These are phyloP conservation scores for Drosophila vallismaia DNA, from an alignment of 2,888 invertebrate species.

Conservation along the genomic window DNA sequence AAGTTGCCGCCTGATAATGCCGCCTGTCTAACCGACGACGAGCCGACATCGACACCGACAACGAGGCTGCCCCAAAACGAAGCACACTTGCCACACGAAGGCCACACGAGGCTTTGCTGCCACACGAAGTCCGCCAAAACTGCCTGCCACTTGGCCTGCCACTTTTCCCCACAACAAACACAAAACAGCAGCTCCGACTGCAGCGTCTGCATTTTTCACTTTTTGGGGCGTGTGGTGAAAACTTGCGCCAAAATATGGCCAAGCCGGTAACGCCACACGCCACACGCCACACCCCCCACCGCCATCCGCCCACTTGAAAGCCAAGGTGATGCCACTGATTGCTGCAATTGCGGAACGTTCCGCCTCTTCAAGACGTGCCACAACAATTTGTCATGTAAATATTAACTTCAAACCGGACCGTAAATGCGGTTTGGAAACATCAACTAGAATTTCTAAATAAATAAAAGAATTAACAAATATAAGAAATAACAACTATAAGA, in stretches of 20 bases:
- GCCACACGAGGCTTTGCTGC: not conserved
- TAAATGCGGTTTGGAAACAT: not conserved
- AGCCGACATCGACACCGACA: constrained; percentile 17
- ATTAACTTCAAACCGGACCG: not conserved
- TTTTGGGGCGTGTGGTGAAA: constrained; percentile 64
- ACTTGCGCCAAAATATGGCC: constrained; percentile 61
- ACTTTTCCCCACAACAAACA: constrained; percentile 62
- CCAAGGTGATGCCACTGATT: constrained; percentile 37
- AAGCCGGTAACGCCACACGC: constrained; percentile 39
- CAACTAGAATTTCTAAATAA: not conserved
- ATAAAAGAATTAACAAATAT: not conserved
- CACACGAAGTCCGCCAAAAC: constrained; percentile 10
- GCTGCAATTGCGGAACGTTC: constrained; percentile 27
- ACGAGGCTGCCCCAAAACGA: constrained; percentile 11
- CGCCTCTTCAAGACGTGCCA: not conserved
- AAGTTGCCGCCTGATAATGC: constrained; percentile 73
- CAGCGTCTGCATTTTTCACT: constrained; percentile 50
- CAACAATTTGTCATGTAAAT: constrained; percentile 5
- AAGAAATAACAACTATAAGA: no score
- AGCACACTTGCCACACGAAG: no score
- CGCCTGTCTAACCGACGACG: constrained; percentile 38
- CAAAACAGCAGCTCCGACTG: constrained; percentile 12
- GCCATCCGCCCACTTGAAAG: not conserved
- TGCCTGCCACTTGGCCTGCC: constrained; percentile 44
- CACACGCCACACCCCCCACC: not conserved